Evolutionary conservation across 2,888 invertebrate genomes (phyloP).

Genomic region (Tridacna crocea): DNA sequence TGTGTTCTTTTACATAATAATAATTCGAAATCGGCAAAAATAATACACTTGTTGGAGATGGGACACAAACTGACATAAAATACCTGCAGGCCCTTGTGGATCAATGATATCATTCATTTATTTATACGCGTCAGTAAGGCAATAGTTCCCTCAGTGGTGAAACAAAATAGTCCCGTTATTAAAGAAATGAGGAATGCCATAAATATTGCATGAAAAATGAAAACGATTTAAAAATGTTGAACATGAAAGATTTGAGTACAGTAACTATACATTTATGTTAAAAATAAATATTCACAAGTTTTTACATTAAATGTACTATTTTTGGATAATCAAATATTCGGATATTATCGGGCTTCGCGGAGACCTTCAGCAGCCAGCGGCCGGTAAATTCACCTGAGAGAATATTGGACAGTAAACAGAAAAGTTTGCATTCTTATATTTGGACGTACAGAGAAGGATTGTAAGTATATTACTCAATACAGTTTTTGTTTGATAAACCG

Average conservation of each 20-base stretch:
- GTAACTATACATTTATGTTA: neutral
- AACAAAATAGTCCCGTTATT: neutral
- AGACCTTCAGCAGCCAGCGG: constrained; percentile 70
- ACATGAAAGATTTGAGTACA: neutral
- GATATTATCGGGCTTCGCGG: constrained; percentile 77
- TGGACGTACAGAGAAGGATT: constrained; percentile 11
- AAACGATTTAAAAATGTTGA: neutral
- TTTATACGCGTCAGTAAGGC: constrained; percentile 10
- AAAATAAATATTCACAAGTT: neutral
- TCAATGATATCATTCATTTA: constrained; percentile 16
- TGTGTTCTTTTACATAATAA: no score
- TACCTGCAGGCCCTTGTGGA: constrained; percentile 13
- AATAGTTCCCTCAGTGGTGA: neutral
- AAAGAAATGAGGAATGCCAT: neutral
- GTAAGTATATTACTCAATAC: constrained; percentile 2
- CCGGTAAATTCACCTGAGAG: constrained; percentile 47
- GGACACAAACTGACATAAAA: neutral
- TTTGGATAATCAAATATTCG: constrained; percentile 54
- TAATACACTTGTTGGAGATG: no score
- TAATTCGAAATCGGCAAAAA: no score
- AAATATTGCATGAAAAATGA: neutral
- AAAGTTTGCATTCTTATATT: constrained; percentile 8
- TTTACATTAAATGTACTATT: constrained; percentile 24
- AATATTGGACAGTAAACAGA: neutral
- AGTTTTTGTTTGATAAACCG: neutral